A percentile compares a stretch with the other conserved stretches of the same genome.
Evolutionary conservation across 2,797 vertebrate genomes (phyloP).

Genomic region (Prionace glauca): DNA sequence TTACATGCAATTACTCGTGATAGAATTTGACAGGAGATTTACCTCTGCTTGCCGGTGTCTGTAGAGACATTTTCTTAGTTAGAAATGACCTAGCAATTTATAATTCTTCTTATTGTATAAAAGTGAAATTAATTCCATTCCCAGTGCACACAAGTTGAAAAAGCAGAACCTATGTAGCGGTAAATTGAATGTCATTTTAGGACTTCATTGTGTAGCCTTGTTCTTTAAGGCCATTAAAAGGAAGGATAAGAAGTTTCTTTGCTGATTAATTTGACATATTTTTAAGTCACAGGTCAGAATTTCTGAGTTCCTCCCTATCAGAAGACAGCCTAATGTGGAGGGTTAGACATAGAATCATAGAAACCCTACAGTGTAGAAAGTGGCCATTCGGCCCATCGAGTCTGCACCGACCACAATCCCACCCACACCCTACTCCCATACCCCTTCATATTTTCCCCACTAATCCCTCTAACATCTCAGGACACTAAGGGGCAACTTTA

Average conservation of each 20-base stretch:
- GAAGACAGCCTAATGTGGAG: neutral
- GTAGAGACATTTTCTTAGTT: constrained; percentile 21
- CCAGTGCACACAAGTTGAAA: neutral
- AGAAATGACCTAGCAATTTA: neutral
- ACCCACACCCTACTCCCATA: too few species aligned
- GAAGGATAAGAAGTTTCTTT: neutral
- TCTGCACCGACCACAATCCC: too few species aligned
- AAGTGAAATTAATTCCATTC: constrained; percentile 22
- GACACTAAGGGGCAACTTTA: too few species aligned
- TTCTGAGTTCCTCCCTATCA: neutral
- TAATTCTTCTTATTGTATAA: neutral
- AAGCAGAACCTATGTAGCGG: neutral
- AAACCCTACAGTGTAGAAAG: too few species aligned
- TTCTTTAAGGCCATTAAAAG: neutral
- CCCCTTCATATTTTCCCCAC: too few species aligned
- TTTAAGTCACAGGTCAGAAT: neutral
- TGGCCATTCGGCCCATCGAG: too few species aligned
- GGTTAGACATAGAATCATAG: neutral
- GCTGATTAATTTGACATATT: neutral
- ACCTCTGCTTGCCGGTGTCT: neutral
- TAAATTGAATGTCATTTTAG: neutral
- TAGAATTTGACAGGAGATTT: neutral
- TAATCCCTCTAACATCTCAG: too few species aligned
- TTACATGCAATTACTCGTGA: neutral
- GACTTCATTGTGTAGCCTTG: neutral